Evolutionary conservation across 2,888 invertebrate genomes (phyloP), one percentile per base, ranked within the genome.

Genomic region (Ochlodes sylvanus): DNA sequence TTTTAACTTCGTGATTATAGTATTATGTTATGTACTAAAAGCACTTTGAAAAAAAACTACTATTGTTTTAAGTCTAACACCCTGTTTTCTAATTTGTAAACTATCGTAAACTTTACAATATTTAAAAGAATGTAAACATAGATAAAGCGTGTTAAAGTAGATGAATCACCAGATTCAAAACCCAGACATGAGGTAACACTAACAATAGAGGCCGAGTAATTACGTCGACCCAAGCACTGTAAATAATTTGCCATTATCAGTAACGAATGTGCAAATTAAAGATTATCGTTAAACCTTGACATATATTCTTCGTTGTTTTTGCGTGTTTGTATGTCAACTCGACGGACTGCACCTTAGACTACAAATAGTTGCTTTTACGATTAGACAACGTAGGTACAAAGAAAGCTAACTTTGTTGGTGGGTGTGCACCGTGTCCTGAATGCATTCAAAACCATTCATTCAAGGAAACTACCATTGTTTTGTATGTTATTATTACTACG

Each of bases 221-320:
- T 77, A 75, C 70, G 69, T 70, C 68, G 73, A 63, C 70, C 47
- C 63, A 67, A 70, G 73, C 75, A 75, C 72, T 70, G 70, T 74
- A 74, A 75, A 80, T 74, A 75, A 72, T 57, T 72, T 79, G 75
- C 75, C 74, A 82, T 81, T 84, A 83, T 82, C 82, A 79, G 80
- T 77, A 80, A 82, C 77, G 77, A 77, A 79, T 77, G 84, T 83
- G 83, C 82, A 81, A 87, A 86, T 85, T 77, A 76, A 71, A 75
- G 73, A 75, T 77, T 70, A 72, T 74, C 69, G 63, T 62, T 70
- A 73, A 79, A 77, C 89, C 89, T 87, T 89, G 89, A 88, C 88
- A 89, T 87, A 83, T 80, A 84, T 88, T 83, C 72, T 81, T 74
- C 77, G 81, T 77, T 76, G 75, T 75, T 70, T 71, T 60, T 70